Percentiles rank a stretch among this genome's conserved stretches.
Conservation (phyloP, 2,113 vertebrate species). For the Shinisaurus crocodilurus region DNA sequence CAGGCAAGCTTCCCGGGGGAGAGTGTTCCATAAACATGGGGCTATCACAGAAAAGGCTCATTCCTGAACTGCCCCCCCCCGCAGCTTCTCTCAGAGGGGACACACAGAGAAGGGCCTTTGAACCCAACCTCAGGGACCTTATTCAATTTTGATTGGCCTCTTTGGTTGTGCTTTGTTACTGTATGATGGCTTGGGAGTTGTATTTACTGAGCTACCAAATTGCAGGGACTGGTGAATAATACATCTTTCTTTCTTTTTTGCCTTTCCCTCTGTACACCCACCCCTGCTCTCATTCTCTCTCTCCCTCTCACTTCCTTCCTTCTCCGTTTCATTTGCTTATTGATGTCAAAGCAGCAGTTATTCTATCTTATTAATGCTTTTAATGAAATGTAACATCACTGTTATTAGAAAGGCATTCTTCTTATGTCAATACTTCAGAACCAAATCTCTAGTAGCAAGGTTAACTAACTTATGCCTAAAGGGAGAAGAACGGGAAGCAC, state of each 20-base stretch:
- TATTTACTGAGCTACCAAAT: conserved; percentile 5
- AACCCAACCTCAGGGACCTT: no score
- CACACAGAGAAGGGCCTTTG: no score
- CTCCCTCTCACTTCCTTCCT: neutral
- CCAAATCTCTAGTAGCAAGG: conserved; percentile 57
- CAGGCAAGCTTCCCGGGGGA: no score
- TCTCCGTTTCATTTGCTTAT: neutral
- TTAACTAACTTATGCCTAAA: conserved; percentile 65
- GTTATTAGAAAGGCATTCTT: conserved; percentile 67
- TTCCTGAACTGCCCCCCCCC: no score
- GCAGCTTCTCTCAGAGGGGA: no score
- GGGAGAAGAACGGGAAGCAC: conserved; percentile 58
- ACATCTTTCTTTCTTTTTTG: neutral
- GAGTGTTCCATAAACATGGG: no score
- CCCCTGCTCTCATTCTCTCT: neutral
- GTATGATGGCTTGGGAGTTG: neutral
- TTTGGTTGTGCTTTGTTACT: conserved; percentile 19
- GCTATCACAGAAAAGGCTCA: no score
- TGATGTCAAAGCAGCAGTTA: conserved; percentile 44
- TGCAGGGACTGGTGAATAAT: conserved; percentile 21
- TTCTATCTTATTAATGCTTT: conserved; percentile 61
- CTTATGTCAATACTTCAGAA: conserved; percentile 68
- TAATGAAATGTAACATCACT: conserved; percentile 65
- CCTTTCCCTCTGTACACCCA: no score
- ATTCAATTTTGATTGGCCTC: neutral